These are phyloP conservation scores for Drosophila antonietae DNA, from an alignment of 2,888 invertebrate species.

Conservation along the genomic window DNA sequence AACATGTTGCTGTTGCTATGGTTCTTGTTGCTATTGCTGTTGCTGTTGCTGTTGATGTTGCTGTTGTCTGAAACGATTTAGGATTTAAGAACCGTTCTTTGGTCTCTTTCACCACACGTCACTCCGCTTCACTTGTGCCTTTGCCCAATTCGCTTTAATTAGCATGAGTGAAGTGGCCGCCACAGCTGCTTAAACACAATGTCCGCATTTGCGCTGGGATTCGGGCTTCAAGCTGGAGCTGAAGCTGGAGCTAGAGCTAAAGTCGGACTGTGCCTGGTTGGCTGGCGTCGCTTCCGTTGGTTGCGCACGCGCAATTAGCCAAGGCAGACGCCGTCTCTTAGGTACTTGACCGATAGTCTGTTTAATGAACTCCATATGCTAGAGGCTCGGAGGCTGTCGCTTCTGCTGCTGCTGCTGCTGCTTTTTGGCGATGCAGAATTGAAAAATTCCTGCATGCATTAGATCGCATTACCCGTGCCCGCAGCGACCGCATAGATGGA, in stretches of 20 bases:
- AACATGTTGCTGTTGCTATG: constrained; percentile 67
- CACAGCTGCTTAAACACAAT: constrained; percentile 75
- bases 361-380: constrained; percentile 58
- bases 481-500: constrained; percentile 46
- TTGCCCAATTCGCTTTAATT: constrained; percentile 78
- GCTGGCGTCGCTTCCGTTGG: constrained; percentile 70
- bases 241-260: constrained; percentile 12
- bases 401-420: constrained; percentile 2
- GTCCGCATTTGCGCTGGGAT: constrained; percentile 48
- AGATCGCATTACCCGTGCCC: constrained; percentile 68
- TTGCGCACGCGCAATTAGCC: constrained; percentile 78
- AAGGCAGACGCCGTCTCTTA: constrained; percentile 63
- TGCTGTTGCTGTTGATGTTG: constrained; percentile 28
- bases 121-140: constrained; percentile 61
- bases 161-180: constrained; percentile 75
- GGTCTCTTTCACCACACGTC: constrained; percentile 61
- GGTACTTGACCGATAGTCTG: constrained; percentile 78
- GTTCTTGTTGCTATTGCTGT: constrained; percentile 23
- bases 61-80: constrained; percentile 60
- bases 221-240: constrained; percentile 13
- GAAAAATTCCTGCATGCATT: constrained; percentile 69
- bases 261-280: constrained; percentile 24
- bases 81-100: constrained; percentile 75
- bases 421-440: constrained; percentile 46
- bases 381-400: constrained; percentile 16